These are phyloP conservation scores for Ganaspis sp. DNA, from an alignment of 1,140 invertebrate genomes.

Conservation along the genomic window DNA sequence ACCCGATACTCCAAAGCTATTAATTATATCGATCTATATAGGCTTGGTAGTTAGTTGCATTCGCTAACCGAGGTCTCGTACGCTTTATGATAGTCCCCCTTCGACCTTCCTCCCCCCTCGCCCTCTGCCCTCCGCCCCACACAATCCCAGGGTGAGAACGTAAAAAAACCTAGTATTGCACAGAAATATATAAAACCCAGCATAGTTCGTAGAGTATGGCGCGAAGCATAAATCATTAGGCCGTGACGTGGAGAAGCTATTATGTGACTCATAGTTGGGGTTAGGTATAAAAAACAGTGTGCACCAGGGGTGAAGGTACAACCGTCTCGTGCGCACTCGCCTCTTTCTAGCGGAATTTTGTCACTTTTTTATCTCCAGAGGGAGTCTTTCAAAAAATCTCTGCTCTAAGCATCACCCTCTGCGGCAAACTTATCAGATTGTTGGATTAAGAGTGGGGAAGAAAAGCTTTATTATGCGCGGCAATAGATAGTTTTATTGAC, in stretches of 20 bases:
- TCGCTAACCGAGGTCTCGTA: conserved; percentile 43
- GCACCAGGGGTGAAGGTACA: conserved; percentile 44
- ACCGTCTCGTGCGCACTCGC: conserved; percentile 52
- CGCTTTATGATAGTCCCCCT: conserved; percentile 47
- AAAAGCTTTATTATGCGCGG: background rate
- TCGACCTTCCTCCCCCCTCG: conserved; percentile 33
- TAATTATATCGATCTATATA: conserved; percentile 75
- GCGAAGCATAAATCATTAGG: conserved; percentile 72
- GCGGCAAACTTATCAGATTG: background rate
- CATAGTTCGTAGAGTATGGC: conserved; percentile 26
- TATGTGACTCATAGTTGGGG: conserved; percentile 68
- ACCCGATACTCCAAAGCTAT: conserved; percentile 71
- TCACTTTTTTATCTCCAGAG: conserved; percentile 9
- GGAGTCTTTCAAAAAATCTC: background rate
- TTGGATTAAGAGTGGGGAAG: background rate
- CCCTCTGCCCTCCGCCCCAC: conserved; percentile 45
- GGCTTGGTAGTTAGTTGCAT: conserved; percentile 59
- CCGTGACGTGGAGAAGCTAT: conserved; percentile 66
- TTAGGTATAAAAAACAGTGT: conserved; percentile 54
- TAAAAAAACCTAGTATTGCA: conserved; percentile 69
- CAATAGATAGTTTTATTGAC: too few relatives aligned
- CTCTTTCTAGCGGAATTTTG: conserved; percentile 47
- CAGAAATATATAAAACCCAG: conserved; percentile 73
- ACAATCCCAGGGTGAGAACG: conserved; percentile 66
- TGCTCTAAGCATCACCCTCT: background rate